Evolutionary conservation across 2,113 vertebrate genomes (phyloP), one percentile per base, ranked within the genome.

Genomic region (Polypterus bichir): DNA sequence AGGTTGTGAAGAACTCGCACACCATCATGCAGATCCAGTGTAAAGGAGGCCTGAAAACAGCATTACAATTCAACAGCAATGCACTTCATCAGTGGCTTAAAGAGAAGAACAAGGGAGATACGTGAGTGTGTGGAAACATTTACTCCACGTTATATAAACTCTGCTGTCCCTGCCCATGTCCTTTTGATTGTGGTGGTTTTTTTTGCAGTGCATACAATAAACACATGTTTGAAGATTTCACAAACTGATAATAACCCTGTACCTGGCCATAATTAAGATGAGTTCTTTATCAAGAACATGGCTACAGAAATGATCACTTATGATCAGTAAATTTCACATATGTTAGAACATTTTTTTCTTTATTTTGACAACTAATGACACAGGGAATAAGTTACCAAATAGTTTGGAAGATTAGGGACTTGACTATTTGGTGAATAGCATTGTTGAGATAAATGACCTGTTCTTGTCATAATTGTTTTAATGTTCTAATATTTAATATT

Each of bases 31-130:
- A 83, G 76, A 81, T 76, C 69, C 85, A 87, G 70, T 88, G 86
- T 63, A 87, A 85, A 70, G 83, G 81, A 1, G 84, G 83, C 53
- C 75, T 86, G 70, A 87, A 86, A 75, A 84, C 84, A 66, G 83
- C 83, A n/a, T 81, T 86, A 66, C 85, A 87, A 75, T 87, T 86
- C 72, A 86, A 83, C 75, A 87, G 85, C 65, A 81, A 88, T 64
- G 83, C 85, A 0, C 71, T 88, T 69, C 86, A 88, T 67, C 86
- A 88, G 71, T 88, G 86, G 86, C 79, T 88, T 64, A 83, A 76
- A 67, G 86, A 88, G 62, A 86, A 84, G 77, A 88, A 88, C 79
- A 71, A 77, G 0, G 85, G 84, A 6, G 86, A 86, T 54, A 74
- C 65, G 86, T 87, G 60, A 68, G 79, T 64, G 6, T 3, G 11